These are phyloP conservation scores for Papilio helenus DNA, from an alignment of 1,140 invertebrate species.

Conservation along the genomic window DNA sequence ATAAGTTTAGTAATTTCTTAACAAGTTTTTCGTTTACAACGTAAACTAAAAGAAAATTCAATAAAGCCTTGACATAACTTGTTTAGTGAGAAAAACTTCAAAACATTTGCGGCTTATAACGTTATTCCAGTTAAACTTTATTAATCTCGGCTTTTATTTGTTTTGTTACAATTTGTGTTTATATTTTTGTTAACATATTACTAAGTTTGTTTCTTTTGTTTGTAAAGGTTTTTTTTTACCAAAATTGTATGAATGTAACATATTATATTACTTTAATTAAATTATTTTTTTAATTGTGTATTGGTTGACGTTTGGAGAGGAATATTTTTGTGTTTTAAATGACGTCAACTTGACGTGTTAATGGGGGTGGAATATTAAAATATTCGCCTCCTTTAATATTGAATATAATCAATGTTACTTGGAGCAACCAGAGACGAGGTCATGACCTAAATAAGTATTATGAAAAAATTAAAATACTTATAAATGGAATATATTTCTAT, in stretches of 20 bases:
- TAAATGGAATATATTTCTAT: no score
- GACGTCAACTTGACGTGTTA: neutral
- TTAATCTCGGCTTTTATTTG: slow-evolving; percentile 7
- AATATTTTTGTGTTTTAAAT: neutral
- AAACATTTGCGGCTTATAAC: slow-evolving; percentile 17
- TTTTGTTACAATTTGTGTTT: neutral
- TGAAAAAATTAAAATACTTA: neutral
- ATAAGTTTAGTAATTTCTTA: neutral
- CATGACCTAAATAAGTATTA: neutral
- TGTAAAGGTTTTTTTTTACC: no score
- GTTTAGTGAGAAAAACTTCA: slow-evolving; percentile 9
- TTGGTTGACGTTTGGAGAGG: neutral
- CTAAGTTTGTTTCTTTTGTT: neutral
- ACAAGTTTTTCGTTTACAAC: slow-evolving; percentile 8
- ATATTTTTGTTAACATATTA: neutral
- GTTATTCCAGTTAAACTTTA: slow-evolving; percentile 6
- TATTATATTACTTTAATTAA: neutral
- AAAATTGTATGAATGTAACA: neutral
- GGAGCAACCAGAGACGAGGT: neutral
- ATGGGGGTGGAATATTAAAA: neutral
- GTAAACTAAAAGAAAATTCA: slow-evolving; percentile 18
- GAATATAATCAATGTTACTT: slow-evolving; percentile 9
- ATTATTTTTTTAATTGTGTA: neutral
- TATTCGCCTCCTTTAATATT: neutral
- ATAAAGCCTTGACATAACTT: slow-evolving; percentile 27